Base-by-base conservation (phyloP, 2,797 vertebrate genomes). In the Lophius americanus region DNA sequence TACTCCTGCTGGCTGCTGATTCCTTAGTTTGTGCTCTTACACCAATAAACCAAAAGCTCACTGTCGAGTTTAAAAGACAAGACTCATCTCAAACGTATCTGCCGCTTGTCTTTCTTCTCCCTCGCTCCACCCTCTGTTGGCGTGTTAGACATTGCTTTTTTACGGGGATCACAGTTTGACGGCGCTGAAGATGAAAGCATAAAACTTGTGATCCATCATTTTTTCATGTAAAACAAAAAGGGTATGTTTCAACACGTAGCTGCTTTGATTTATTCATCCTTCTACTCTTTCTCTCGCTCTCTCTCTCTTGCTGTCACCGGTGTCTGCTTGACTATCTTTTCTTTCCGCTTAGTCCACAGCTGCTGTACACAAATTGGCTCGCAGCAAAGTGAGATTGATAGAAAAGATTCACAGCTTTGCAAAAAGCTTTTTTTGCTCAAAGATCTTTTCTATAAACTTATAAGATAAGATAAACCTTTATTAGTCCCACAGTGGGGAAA, bases 331-430 rank as follows among this genome's bases (percentile, higher is more conserved):
- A 23, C 36, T 67, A 12, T 42, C 47, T 48, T 58, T 23, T 52
- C 11, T 59, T 35, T 72, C 60, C 32, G 23, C 14, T 14, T 14
- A n/a, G 14, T 62, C 43, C 72, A 61, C 67, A 73, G 70, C 64
- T 44, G 12, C 54, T 37, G 48, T 70, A 43, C 44, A 60, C 67
- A 75, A 42, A 75, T 63, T 71, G 70, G 62, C 63, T 80, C 12
- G 46, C 11, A 60, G 23, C 11, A 47, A 59, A 6, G 46, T 6
- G 11, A 49, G 8, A 53, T 13, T 39, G 37, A 56, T 44, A 12
- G 43, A 44, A 12, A 44, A 11, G 38, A 69, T 42, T 60, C 51
- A 10, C 67, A 68, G 53, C 33, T 64, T 12, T 44, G 11, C 41
- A 55, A 46, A 55, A 46, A 50, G 23, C 3, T 41, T 41, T 41